These are phyloP conservation scores for Taeniopygia guttata DNA, from an alignment of 2,797 vertebrate species.

Conservation along the genomic window DNA sequence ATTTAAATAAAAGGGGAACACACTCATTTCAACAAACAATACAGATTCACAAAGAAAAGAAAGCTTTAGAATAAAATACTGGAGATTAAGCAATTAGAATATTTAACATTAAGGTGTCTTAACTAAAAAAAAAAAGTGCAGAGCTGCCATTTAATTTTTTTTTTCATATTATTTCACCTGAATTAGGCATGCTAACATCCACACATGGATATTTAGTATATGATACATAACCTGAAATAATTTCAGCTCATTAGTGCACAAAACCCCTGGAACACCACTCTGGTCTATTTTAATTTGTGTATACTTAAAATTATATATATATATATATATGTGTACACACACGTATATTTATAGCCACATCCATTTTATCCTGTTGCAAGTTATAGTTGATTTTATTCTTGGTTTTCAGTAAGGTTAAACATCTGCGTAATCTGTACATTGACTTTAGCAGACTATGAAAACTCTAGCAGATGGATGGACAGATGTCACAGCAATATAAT, in stretches of 20 bases:
- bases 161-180: neutral
- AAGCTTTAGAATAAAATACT: neutral
- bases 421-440: slow-evolving; percentile 56
- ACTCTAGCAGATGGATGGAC: slow-evolving; percentile 72
- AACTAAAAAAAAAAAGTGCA: neutral
- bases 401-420: slow-evolving; percentile 43
- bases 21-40: neutral
- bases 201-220: rapidly evolving
- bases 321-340: too few species aligned
- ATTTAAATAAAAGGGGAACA: neutral
- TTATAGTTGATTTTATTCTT: neutral
- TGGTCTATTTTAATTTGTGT: neutral
- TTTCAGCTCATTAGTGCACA: neutral
- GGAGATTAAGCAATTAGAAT: neutral
- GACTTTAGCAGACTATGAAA: slow-evolving; percentile 60
- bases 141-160: neutral
- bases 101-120: neutral
- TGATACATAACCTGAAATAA: neutral
- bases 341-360: neutral
- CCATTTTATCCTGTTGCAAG: slow-evolving; percentile 22
- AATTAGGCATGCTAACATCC: neutral
- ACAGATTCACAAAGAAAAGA: neutral
- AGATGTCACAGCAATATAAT: slow-evolving; percentile 75
- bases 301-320: neutral
- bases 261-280: neutral